Conservation (phyloP, 2,888 invertebrate genomes). For the Nemotelus nigrinus region DNA sequence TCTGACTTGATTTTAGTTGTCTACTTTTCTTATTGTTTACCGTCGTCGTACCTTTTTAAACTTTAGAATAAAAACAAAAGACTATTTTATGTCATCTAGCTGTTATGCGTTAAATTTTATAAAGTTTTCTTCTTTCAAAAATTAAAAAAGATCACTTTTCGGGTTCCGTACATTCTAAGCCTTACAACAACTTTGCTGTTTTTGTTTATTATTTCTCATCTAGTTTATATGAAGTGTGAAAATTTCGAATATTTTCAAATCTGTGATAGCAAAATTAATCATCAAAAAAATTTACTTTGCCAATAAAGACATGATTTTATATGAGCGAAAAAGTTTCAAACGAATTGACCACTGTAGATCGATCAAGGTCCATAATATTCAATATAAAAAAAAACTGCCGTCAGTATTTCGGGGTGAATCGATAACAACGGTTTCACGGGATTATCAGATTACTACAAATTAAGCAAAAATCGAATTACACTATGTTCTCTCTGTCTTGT, state of each 20-base stretch:
- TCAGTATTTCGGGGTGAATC: no score
- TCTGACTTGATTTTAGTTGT: slow-evolving; percentile 41
- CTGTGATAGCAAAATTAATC: no score
- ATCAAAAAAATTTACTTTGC: no score
- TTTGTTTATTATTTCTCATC: background rate
- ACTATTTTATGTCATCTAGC: background rate
- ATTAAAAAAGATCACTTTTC: slow-evolving; percentile 37
- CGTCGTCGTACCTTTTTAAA: background rate
- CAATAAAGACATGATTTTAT: no score
- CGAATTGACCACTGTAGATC: no score
- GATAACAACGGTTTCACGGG: no score
- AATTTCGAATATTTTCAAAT: no score
- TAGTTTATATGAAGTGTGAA: background rate
- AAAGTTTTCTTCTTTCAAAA: no score
- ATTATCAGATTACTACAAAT: background rate
- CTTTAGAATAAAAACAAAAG: slow-evolving; percentile 2
- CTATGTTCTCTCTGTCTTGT: background rate
- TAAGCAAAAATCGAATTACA: slow-evolving; percentile 24
- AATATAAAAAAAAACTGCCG: no score
- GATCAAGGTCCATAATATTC: no score
- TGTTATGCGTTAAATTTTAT: slow-evolving; percentile 9
- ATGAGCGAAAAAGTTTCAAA: no score
- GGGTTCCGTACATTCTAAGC: slow-evolving; percentile 38
- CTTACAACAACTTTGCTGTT: slow-evolving; percentile 32
- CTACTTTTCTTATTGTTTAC: slow-evolving; percentile 27